Evolutionary conservation across 2,888 invertebrate genomes (phyloP).

Genomic region (Machimus rusticus): DNA sequence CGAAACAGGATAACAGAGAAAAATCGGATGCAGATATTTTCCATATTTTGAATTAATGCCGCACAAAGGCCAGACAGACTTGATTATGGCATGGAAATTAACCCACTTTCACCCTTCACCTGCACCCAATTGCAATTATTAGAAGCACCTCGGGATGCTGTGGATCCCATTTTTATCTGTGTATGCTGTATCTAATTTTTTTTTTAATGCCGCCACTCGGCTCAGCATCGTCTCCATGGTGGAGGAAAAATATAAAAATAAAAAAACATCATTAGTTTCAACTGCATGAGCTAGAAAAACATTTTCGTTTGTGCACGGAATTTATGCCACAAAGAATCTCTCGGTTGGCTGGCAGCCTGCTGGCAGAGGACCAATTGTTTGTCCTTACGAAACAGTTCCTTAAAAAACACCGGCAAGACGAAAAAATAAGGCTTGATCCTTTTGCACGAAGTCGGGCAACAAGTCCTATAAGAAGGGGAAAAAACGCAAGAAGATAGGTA

Average conservation of each 20-base stretch:
- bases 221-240: not conserved
- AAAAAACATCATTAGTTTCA: constrained; percentile 35
- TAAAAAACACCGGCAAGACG: not conserved
- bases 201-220: not conserved
- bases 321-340: constrained; percentile 21
- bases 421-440: not conserved
- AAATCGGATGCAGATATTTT: not conserved
- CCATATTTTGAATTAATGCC: not conserved
- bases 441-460: not conserved
- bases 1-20: not conserved
- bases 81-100: not conserved
- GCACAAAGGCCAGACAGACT: not conserved
- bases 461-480: not conserved
- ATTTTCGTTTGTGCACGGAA: constrained; percentile 30
- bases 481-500: not conserved
- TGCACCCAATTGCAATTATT: constrained; percentile 33
- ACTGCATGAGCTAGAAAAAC: constrained; percentile 38
- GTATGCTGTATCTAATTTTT: not conserved
- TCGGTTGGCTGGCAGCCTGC: constrained; percentile 29
- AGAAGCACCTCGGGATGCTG: constrained; percentile 7
- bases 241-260: not conserved
- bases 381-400: constrained; percentile 10
- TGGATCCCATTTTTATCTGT: not conserved
- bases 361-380: constrained; percentile 31
- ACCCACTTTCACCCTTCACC: constrained; percentile 9